phyloP scores from a whole-genome alignment of 2,113 vertebrate species.

The Tenebrosternarchus preto region DNA sequence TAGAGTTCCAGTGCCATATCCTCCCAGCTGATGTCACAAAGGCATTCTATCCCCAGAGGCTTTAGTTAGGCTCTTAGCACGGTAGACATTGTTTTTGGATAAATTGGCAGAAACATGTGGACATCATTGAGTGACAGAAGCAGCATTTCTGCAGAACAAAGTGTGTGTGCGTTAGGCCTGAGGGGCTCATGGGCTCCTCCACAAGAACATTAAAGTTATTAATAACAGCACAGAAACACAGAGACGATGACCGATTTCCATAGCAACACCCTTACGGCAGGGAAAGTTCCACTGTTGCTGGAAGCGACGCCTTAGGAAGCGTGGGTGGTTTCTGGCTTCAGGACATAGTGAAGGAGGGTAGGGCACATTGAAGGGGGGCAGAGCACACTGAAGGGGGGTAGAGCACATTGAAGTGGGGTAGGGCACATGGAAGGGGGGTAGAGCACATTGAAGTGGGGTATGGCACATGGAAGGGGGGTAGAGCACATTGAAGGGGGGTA shows the following conservation, averaged over 20 bases:
- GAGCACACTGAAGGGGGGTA: neutral
- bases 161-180: neutral
- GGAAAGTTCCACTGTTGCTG: constrained; percentile 42
- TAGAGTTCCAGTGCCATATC: neutral
- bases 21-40: too few relatives aligned
- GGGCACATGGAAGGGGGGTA: neutral
- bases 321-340: constrained; percentile 31
- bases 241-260: constrained; percentile 41
- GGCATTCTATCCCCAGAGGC: neutral
- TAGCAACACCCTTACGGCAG: constrained; percentile 43
- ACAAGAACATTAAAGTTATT: constrained; percentile 32
- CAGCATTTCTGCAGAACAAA: neutral
- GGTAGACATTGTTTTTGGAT: too few relatives aligned
- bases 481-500: neutral
- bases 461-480: neutral
- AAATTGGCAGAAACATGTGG: neutral
- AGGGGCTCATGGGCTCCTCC: neutral
- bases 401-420: neutral
- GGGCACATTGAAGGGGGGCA: neutral
- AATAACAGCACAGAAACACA: constrained; percentile 36
- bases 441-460: neutral
- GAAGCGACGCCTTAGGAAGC: constrained; percentile 45
- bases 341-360: constrained; percentile 5
- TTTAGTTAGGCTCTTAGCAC: too few relatives aligned
- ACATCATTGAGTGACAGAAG: neutral